Evolutionary conservation across 2,888 invertebrate genomes (phyloP), one percentile per base, ranked within the genome.

Genomic region (Agriopis leucophaearia): DNA sequence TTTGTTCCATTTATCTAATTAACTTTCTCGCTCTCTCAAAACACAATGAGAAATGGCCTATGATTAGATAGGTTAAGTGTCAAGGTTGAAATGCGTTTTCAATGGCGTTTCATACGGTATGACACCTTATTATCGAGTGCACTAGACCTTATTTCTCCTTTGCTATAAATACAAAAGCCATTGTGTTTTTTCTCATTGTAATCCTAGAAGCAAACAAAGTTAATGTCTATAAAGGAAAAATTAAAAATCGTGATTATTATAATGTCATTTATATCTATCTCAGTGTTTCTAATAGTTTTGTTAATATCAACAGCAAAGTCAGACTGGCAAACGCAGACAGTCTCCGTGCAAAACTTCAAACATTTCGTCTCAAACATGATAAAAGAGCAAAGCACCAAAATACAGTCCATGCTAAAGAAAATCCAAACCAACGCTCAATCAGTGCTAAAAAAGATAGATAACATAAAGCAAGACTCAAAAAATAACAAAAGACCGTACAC

Each of bases 21-120:
- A 71, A 74, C 78, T 81, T 83, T 82, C 78, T 76, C 72, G 70
- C 72, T 77, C 78, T 66, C 67, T 56, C 44, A 13, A 44, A 63
- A 80, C 74, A 78, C 78, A 82, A 81, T 80, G 82, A 78, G 78
- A 83, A 83, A 86, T 84, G 82, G 82, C 77, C 65, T 78, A 74
- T 87, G 89, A 90, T 88, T 79, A 90, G 90, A 83, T 90, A 78
- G 93, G 92, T 92, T 92, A 90, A 90, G 88, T 92, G 92, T 93
- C 92, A 92, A 88, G 74, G 88, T 88, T 78, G 80, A 85, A 74
- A 74, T 73, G 64, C 73, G 77, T 78, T 76, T 76, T 70, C 75
- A 71, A 75, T 73, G 62, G 38, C 65, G 73, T 76, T 60, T 73
- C 72, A 66, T 50, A 75, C 68, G 71, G 75, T 78, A 79, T 82